Percentiles rank a stretch among this genome's conserved stretches.
Evolutionary conservation across 2,888 invertebrate genomes (phyloP).

Genomic region (Eristalinus sepulchralis): DNA sequence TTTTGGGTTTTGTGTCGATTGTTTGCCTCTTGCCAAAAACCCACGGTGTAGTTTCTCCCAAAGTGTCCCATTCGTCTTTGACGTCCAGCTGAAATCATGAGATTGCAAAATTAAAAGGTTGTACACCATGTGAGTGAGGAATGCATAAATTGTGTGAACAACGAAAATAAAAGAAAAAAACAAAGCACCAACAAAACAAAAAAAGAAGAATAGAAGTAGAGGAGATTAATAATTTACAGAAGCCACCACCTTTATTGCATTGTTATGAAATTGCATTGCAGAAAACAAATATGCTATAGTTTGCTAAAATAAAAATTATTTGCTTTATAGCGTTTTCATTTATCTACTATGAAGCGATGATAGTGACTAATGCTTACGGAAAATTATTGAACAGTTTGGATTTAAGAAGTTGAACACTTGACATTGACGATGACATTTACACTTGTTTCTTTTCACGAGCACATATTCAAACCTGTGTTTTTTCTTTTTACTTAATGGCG

Average conservation of each 20-base stretch:
- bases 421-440: conserved; percentile 28
- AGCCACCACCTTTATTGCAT: conserved; percentile 67
- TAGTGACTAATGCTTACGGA: conserved; percentile 64
- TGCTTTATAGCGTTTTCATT: conserved; percentile 6
- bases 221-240: conserved; percentile 54
- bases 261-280: conserved; percentile 46
- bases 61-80: conserved; percentile 90
- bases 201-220: conserved; percentile 46
- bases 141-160: background rate
- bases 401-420: conserved; percentile 29
- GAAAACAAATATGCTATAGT: conserved; percentile 5
- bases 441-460: background rate
- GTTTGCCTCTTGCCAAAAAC: conserved; percentile 79
- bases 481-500: background rate
- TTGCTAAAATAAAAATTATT: conserved; percentile 26
- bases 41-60: conserved; percentile 91
- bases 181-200: conserved; percentile 64
- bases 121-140: background rate
- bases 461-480: background rate
- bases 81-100: conserved; percentile 81
- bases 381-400: conserved; percentile 54
- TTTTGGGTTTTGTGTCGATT: conserved; percentile 24
- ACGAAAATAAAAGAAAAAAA: conserved; percentile 43
- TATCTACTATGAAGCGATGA: conserved; percentile 52
- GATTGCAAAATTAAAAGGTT: background rate